phyloP scores from a whole-genome alignment of 2,797 vertebrate genomes.

The Furcifer pardalis region DNA sequence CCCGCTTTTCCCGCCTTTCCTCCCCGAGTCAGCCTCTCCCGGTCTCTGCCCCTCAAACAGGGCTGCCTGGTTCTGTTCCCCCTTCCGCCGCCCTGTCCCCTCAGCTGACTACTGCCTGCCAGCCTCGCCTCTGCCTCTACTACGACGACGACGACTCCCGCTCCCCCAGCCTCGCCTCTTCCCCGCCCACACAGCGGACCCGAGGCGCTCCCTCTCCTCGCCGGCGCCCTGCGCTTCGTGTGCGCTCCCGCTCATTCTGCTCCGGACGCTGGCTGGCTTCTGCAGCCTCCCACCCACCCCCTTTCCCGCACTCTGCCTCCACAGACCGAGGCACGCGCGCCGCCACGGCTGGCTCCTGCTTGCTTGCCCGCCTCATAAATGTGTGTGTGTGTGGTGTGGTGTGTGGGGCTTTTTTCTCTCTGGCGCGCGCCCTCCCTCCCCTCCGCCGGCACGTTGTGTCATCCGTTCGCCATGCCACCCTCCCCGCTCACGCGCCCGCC shows the following conservation, averaged over 20 bases:
- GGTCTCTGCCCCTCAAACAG: too few species aligned
- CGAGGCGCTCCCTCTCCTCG: conserved; percentile 5
- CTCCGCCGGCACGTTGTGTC: not conserved
- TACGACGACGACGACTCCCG: too few species aligned
- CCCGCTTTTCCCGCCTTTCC: not conserved
- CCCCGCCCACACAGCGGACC: conserved; percentile 62
- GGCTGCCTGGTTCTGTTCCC: not conserved
- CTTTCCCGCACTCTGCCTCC: not conserved
- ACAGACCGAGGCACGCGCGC: not conserved
- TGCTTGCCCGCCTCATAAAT: not conserved
- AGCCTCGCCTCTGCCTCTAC: too few species aligned
- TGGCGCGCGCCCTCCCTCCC: too few species aligned
- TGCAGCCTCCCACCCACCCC: not conserved
- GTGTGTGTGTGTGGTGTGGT: not conserved
- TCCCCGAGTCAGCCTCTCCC: too few species aligned
- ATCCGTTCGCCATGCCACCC: not conserved
- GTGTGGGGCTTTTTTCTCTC: not conserved
- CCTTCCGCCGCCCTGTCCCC: too few species aligned
- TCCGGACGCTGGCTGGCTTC: not conserved
- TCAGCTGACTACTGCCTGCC: too few species aligned
- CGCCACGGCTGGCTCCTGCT: not conserved
- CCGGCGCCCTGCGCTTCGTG: too few species aligned
- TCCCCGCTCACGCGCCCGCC: conserved; percentile 12
- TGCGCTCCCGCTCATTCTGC: conserved; percentile 14
- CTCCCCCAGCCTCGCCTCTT: conserved; percentile 2